Conservation (phyloP, 2,797 vertebrate species). For the Spinibarbus caldwelli region DNA sequence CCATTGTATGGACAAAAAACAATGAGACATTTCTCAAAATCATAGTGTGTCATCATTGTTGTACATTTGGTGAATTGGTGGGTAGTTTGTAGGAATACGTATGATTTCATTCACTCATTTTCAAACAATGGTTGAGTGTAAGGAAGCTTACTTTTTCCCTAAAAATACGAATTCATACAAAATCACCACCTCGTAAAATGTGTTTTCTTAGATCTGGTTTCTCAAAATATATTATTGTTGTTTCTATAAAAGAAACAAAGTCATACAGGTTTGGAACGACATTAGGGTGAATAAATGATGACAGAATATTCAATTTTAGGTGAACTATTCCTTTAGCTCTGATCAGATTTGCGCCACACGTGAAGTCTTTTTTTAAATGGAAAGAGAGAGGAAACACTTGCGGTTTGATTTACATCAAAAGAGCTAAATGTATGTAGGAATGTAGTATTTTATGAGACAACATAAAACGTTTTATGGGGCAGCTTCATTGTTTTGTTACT, state of each 20-base stretch:
- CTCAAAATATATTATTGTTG: background rate
- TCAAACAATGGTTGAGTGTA: too few species aligned
- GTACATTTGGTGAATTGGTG: background rate
- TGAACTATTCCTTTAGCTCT: background rate
- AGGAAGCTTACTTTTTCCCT: too few species aligned
- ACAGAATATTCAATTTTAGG: background rate
- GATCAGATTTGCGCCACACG: background rate
- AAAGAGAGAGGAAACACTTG: background rate
- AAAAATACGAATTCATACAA: too few species aligned
- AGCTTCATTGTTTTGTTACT: slow-evolving; percentile 8
- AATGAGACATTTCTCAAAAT: background rate
- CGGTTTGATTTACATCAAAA: background rate
- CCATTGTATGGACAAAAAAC: background rate
- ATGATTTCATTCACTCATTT: background rate
- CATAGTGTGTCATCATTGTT: background rate
- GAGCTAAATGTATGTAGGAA: slow-evolving; percentile 13
- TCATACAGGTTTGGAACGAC: background rate
- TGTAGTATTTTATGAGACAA: slow-evolving; percentile 17
- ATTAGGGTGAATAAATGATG: background rate
- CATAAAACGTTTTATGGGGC: slow-evolving; percentile 13
- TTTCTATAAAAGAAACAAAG: background rate
- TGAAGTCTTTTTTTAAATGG: background rate
- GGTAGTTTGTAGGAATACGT: background rate
- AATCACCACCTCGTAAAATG: background rate
- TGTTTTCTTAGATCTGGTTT: background rate